Base-by-base conservation (phyloP, 2,888 invertebrate genomes). In the Trissonchulus sp. region DNA sequence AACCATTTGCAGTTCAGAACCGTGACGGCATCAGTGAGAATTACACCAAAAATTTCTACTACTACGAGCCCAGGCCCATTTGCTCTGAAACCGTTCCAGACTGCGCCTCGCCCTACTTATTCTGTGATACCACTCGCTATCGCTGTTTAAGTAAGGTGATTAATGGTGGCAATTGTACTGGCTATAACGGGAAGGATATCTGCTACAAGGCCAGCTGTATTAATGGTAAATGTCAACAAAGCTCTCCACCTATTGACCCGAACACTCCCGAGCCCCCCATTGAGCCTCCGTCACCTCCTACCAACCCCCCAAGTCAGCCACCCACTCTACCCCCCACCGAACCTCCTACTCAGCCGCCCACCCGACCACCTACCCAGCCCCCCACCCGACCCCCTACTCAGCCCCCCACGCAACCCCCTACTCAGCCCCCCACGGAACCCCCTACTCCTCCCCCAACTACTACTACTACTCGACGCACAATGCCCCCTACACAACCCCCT, bases 91-190 rank as follows among this genome's bases (percentile, higher is more conserved):
- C 71, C 1, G 31, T 31, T n/a, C 69, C 73, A 1, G 63, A 76
- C 36, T 77, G 77, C 35, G 77, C 68, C 37, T 63, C 71, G 2
- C 73, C 75, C 28, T 73, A 76, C 48, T 76, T 82, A 2, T 82
- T 81, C 79, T 83, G 83, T 76, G 79, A 81, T 77, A 76, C 78
- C 63, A 63, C 30, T 78, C 33, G 48, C 75, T 76, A 69, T 76
- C 63, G 76, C 72, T 81, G 82, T 77, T 76, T 80, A 75, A 79
- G 80, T 35, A 82, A 82, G 77, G 79, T 83, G 3, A 78, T 79
- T 18, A 38, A 77, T 23, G 79, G 79, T 35, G 83, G 82, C 28
- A 79, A 80, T 69, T 83, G 83, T 74, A 78, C 76, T 23, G 82
- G 82, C 2, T 82, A 81, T 73, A 77, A 77, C 69, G 77, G 76